Evolutionary conservation across 2,113 vertebrate genomes (phyloP), one percentile per base, ranked within the genome.

Genomic region (Lampris megalopsis): DNA sequence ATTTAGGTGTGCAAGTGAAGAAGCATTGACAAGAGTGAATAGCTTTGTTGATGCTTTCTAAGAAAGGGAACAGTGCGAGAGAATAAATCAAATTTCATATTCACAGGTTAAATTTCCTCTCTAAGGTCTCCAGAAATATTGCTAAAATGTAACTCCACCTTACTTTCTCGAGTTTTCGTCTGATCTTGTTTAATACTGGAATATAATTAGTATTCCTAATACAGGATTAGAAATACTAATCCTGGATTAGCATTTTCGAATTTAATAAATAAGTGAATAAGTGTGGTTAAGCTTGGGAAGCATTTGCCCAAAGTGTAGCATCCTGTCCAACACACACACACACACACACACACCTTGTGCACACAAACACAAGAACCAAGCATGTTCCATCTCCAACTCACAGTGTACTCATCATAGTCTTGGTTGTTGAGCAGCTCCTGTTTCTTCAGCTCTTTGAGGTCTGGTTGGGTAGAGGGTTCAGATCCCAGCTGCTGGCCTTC

Each of bases 341-440:
- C 40, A 42, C 10, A 6, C 3, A 57, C 11, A 60, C 47, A 58
- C 11, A 73, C 24, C 24, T 24, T 24, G 24, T 24, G 24, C 40
- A 71, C 9, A 60, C 24, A 75, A 3, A 5, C 4, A 42, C 10
- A 6, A 2, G 53, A 9, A 60, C 47, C 53, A 9, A 73, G 13
- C 42, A 73, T 7, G 40, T 1, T 64, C 70, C 4, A 42, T 73
- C 48, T 73, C 0, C 63, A n/a, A 90, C 94, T 92, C 77, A 99
- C 97, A 93, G 93, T 95, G 88, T 99, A 99, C 60, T 98, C 96
- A 72, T 93, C 81, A 91, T 95, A 99, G 85, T 98, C 96, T 88
- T 94, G 95, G 76, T 88, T 91, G 84, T 97, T 96, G 80, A 99
- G 94, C 13, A 96, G 89, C 57, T 91, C 89, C 70, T 93, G 92